Evolutionary conservation across 2,797 vertebrate genomes (phyloP), one percentile per base, ranked within the genome.

Genomic region (Vireo griseus): DNA sequence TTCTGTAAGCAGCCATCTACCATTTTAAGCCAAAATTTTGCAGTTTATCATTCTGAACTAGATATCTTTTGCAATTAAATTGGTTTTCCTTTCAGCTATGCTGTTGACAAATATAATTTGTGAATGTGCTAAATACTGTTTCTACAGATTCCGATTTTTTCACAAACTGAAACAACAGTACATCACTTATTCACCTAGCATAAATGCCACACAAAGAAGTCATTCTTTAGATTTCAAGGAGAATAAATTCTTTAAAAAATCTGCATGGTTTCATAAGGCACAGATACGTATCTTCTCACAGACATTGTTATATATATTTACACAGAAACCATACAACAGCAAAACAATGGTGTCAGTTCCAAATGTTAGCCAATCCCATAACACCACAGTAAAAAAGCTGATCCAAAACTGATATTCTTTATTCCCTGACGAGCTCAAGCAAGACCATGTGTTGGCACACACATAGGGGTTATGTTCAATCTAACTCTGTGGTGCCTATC

Each of bases 301-400:
- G 19, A 39, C 21, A 5, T 11, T 28, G 3, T 48, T 57, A 39
- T 2, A 63, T n/a, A 5, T 39, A 40, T 50, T 83, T 74, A 25
- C 24, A 57, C 9, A 58, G 31, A 88, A 72, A 45, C 13, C 31
- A 61, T 22, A 59, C 5, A 68, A 57, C 11, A 79, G 22, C 37
- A 71, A 83, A 69, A 47, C 22, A 35, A 1, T 7, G 5, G 12
- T 47, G 7, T 25, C 3, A 3, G 18, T 69, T 80, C 33, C 26
- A 79, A 63, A 26, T 55, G 28, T 13, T 55, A 85, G 19, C 61
- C 50, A 67, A 35, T 58, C 24, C 52, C 10, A 63, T 29, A 52
- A 50, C 7, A 54, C 4, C 24, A n/a, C 21, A 55, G 16, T 26
- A 39, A 50, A 20, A 66, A 10, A 54, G 13, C 5, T 0, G 2